phyloP scores from a whole-genome alignment of 2,113 vertebrate genomes.

The Gymnocephalus cernua region DNA sequence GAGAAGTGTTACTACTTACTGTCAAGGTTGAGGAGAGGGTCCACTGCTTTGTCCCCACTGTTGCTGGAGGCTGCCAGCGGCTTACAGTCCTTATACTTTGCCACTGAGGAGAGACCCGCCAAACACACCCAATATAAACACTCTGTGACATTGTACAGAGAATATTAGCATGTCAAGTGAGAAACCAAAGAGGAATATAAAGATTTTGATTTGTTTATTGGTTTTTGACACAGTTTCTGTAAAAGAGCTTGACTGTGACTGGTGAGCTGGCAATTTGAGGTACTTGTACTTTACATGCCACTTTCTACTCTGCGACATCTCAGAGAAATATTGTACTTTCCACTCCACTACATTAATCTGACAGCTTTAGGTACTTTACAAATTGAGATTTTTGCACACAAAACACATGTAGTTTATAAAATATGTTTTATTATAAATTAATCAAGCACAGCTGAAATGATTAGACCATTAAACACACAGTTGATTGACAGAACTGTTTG shows the following conservation, averaged over 20 bases:
- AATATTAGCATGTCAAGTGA: not conserved
- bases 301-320: too few relatives aligned
- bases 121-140: not conserved
- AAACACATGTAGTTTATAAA: too few relatives aligned
- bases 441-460: too few relatives aligned
- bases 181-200: not conserved
- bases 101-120: conserved; percentile 81
- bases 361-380: too few relatives aligned
- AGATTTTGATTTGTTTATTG: not conserved
- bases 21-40: conserved; percentile 93
- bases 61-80: conserved; percentile 85
- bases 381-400: too few relatives aligned
- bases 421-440: too few relatives aligned
- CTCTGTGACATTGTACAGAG: not conserved
- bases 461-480: too few relatives aligned
- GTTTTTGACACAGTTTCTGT: not conserved
- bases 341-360: too few relatives aligned
- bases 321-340: too few relatives aligned
- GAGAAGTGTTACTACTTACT: conserved; percentile 81
- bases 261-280: too few relatives aligned
- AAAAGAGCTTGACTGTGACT: not conserved
- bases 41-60: conserved; percentile 84
- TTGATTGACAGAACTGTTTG: too few relatives aligned
- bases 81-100: conserved; percentile 92
- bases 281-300: too few relatives aligned